Percentiles rank a stretch among this genome's conserved stretches.
These are phyloP conservation scores for Venustoraphidia nigricollis DNA, from an alignment of 2,888 invertebrate species.

Conservation along the genomic window DNA sequence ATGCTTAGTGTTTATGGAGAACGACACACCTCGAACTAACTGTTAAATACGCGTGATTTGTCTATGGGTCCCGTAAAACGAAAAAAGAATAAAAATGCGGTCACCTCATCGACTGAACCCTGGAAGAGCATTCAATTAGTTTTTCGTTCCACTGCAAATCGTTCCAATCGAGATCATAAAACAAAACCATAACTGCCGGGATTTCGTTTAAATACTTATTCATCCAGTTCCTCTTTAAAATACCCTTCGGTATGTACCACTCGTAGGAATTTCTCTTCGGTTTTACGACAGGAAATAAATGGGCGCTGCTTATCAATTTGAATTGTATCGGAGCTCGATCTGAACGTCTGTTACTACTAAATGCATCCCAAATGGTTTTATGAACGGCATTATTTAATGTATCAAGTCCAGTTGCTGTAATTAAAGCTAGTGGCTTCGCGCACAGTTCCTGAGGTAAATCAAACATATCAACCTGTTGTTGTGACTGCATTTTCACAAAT, in stretches of 20 bases:
- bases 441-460: conserved; percentile 75
- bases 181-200: conserved; percentile 86
- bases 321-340: conserved; percentile 76
- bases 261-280: conserved; percentile 83
- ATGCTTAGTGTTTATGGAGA: too few species aligned
- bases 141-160: conserved; percentile 89
- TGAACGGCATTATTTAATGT: conserved; percentile 71
- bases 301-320: conserved; percentile 62
- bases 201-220: conserved; percentile 78
- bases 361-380: conserved; percentile 86
- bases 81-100: conserved; percentile 14
- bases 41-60: too few species aligned
- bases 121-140: conserved; percentile 82
- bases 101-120: conserved; percentile 64
- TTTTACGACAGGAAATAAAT: conserved; percentile 77
- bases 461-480: conserved; percentile 18
- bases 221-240: conserved; percentile 91
- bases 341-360: conserved; percentile 63
- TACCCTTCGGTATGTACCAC: conserved; percentile 89
- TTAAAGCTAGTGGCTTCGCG: conserved; percentile 68
- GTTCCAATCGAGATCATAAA: conserved; percentile 96
- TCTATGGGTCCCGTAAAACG: too few species aligned
- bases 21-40: too few species aligned
- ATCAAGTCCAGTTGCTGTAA: conserved; percentile 82
- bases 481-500: too few species aligned